Evolutionary conservation across 2,888 invertebrate species (phyloP).

Genomic region (Lasioglossum villosulum): DNA sequence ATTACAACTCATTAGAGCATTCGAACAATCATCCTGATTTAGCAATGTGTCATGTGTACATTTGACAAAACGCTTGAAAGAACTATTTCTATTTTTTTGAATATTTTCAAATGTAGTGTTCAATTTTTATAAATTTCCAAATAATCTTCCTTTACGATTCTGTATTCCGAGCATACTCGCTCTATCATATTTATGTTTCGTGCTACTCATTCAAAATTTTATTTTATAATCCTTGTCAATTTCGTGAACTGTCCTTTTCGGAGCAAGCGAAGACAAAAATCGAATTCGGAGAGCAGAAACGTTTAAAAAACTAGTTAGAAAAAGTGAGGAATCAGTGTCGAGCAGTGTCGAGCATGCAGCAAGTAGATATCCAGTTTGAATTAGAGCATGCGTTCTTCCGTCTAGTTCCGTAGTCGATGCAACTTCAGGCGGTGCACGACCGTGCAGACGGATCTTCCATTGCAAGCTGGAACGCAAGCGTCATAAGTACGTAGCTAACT

Average conservation of each 20-base stretch:
- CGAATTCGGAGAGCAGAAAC: not conserved
- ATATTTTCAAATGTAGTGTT: not conserved
- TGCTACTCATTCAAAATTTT: not conserved
- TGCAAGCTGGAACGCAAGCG: conserved; percentile 46
- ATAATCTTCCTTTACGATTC: not conserved
- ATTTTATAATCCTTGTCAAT: not conserved
- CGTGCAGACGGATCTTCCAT: conserved; percentile 44
- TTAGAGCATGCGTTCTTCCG: conserved; percentile 22
- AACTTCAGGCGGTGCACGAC: conserved; percentile 59
- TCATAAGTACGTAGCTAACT: conserved; percentile 23
- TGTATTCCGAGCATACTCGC: not conserved
- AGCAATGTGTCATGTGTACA: too few species aligned
- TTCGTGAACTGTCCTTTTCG: not conserved
- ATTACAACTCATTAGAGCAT: too few species aligned
- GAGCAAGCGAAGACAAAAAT: not conserved
- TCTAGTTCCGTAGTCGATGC: conserved; percentile 43
- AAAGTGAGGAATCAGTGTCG: too few species aligned
- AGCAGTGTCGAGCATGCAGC: not conserved
- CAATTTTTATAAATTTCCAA: not conserved
- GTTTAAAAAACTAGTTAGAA: not conserved
- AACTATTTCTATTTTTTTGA: too few species aligned
- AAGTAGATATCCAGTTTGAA: not conserved
- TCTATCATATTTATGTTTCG: not conserved
- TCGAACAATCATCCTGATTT: too few species aligned
- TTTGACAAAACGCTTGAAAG: too few species aligned